Percentiles rank a stretch among this genome's conserved stretches.
Conservation (phyloP, 2,888 invertebrate species). For the Dynastes maya region DNA sequence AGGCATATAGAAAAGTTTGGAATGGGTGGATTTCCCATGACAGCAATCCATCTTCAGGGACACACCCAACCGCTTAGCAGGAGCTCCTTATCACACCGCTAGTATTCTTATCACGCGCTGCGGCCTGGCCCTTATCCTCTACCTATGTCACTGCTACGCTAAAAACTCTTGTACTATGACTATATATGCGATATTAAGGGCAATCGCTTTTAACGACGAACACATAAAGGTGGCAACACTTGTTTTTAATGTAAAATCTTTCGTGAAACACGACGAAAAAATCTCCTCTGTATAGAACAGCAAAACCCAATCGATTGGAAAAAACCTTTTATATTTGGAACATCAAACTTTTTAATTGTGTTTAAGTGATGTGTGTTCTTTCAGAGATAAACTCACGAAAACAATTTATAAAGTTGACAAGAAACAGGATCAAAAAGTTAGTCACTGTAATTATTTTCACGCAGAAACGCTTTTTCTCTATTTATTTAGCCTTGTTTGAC, state of each 20-base stretch:
- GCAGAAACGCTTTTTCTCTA: constrained; percentile 31
- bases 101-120: constrained; percentile 70
- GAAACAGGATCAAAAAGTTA: constrained; percentile 54
- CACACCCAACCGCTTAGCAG: constrained; percentile 69
- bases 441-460: constrained; percentile 39
- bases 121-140: constrained; percentile 67
- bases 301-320: constrained; percentile 16
- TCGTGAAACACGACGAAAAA: background rate
- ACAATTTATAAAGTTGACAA: constrained; percentile 54
- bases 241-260: constrained; percentile 36
- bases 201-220: constrained; percentile 44
- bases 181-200: constrained; percentile 52
- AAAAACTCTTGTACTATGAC: constrained; percentile 48
- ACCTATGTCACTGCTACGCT: constrained; percentile 59
- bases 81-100: constrained; percentile 67
- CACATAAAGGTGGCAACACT: constrained; percentile 45
- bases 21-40: constrained; percentile 71
- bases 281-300: background rate
- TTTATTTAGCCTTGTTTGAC: background rate
- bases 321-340: constrained; percentile 30
- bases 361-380: constrained; percentile 49
- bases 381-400: constrained; percentile 53
- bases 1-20: constrained; percentile 63
- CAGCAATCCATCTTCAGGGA: constrained; percentile 71
- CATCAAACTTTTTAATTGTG: constrained; percentile 43